These are phyloP conservation scores for Corythaixoides concolor DNA, from an alignment of 2,113 vertebrate genomes.

Conservation along the genomic window DNA sequence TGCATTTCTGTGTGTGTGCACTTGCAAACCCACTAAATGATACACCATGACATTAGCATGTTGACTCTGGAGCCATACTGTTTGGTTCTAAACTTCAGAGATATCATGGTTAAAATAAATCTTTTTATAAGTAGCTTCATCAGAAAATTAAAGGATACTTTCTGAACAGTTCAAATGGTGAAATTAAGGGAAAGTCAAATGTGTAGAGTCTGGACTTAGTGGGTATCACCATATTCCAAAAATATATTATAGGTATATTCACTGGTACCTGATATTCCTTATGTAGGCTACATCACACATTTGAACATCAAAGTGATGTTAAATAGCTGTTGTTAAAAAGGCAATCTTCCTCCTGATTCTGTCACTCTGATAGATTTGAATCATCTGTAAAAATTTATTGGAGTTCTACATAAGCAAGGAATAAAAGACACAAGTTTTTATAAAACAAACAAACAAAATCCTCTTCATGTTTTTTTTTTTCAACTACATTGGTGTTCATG, in stretches of 20 bases:
- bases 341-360: neutral
- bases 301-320: neutral
- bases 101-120: neutral
- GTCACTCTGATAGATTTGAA: neutral
- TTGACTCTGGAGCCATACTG: neutral
- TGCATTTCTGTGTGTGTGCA: neutral
- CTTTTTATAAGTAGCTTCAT: neutral
- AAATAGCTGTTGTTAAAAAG: conserved; percentile 16
- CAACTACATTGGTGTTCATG: neutral
- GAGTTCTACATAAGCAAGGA: neutral
- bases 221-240: neutral
- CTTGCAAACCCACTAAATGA: neutral
- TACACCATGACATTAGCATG: neutral
- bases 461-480: neutral
- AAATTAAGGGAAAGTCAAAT: neutral
- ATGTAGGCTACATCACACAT: neutral
- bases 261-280: neutral
- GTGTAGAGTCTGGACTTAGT: neutral
- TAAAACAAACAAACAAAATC: neutral
- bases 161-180: neutral
- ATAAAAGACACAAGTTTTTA: neutral
- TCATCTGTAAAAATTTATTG: neutral
- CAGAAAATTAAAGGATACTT: neutral
- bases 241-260: neutral
- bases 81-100: neutral